A percentile compares a stretch with the other conserved stretches of the same genome.
These are phyloP conservation scores for Ailuropoda melanoleuca DNA, from an alignment of 2,113 vertebrate genomes.

Conservation along the genomic window DNA sequence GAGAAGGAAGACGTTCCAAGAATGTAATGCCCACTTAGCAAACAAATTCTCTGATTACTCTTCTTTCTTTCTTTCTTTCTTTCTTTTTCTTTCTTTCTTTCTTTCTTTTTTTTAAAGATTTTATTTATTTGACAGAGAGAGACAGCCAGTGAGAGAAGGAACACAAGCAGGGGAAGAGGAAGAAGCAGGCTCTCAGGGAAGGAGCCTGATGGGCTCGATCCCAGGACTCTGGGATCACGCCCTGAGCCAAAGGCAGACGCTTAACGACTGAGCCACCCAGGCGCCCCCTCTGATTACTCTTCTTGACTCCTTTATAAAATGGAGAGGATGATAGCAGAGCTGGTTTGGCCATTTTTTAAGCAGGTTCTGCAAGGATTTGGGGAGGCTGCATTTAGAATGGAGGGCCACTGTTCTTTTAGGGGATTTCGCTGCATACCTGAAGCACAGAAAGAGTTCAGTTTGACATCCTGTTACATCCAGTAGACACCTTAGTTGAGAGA, in stretches of 20 bases:
- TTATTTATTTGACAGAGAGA: too few relatives aligned
- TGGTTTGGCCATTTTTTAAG: neutral
- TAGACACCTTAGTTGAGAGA: neutral
- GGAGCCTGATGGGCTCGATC: too few relatives aligned
- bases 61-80: neutral
- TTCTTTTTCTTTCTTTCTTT: too few relatives aligned
- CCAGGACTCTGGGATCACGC: too few relatives aligned
- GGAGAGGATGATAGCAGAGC: neutral
- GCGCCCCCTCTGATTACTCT: neutral
- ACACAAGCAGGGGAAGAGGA: too few relatives aligned
- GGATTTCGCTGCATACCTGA: neutral
- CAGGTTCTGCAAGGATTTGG: neutral
- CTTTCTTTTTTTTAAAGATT: too few relatives aligned
- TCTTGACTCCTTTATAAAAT: neutral
- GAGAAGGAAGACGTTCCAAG: neutral
- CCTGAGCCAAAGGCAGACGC: too few relatives aligned
- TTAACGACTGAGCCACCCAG: too few relatives aligned
- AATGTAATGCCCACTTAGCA: neutral
- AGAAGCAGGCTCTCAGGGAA: too few relatives aligned
- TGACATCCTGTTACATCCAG: neutral
- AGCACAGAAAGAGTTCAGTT: neutral
- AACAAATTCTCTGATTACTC: neutral
- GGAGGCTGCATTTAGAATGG: neutral
- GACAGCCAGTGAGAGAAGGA: too few relatives aligned
- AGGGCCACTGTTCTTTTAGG: neutral